These are phyloP conservation scores for Dinocampus coccinellae DNA, from an alignment of 2,888 invertebrate species.

Conservation along the genomic window DNA sequence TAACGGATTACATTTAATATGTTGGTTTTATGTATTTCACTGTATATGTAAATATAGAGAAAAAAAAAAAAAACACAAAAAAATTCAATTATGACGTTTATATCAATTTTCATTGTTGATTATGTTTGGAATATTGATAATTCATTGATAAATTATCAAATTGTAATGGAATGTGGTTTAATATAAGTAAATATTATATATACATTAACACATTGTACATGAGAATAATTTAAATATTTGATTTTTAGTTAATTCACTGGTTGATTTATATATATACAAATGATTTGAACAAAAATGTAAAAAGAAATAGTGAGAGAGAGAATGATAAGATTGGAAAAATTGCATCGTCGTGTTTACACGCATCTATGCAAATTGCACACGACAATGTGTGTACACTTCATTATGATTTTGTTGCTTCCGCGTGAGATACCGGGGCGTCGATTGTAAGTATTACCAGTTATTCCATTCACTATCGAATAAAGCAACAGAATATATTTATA, in stretches of 20 bases:
- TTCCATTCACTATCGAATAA: not conserved
- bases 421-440: conserved; percentile 10
- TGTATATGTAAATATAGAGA: no score
- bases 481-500: not conserved
- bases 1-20: not conserved
- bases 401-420: conserved; percentile 3
- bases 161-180: not conserved
- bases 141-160: not conserved
- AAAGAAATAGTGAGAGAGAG: no score
- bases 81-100: no score
- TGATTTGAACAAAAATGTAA: not conserved
- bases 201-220: not conserved
- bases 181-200: not conserved
- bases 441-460: not conserved
- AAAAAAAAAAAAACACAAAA: no score
- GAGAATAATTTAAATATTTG: not conserved
- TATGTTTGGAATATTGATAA: not conserved
- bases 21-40: not conserved
- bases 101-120: no score
- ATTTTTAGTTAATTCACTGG: conserved; percentile 1
- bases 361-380: conserved; percentile 14
- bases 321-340: no score
- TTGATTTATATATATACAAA: not conserved
- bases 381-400: not conserved
- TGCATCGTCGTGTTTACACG: conserved; percentile 2